These are phyloP conservation scores for Itoplectis maculator DNA, from an alignment of 2,888 invertebrate species.

Conservation along the genomic window DNA sequence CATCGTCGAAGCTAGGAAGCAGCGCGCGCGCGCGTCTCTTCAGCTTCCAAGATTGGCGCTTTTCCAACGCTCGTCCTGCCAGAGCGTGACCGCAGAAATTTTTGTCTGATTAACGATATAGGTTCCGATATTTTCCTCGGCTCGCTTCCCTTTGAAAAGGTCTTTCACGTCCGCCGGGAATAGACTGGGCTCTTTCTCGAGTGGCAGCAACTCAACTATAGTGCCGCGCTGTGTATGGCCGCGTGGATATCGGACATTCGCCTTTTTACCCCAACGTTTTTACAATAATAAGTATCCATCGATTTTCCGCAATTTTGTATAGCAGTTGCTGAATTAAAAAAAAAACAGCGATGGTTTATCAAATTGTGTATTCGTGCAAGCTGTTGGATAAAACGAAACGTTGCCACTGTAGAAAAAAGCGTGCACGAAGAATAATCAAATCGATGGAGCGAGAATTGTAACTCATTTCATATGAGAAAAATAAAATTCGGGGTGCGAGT, in stretches of 20 bases:
- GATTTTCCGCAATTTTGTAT: slow-evolving; percentile 3
- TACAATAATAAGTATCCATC: slow-evolving; percentile 17
- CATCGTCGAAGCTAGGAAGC: slow-evolving; percentile 44
- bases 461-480: no score
- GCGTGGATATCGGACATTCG: slow-evolving; percentile 26
- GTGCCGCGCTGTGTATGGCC: background rate
- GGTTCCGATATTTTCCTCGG: slow-evolving; percentile 77
- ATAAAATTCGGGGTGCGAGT: no score
- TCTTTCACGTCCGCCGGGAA: slow-evolving; percentile 50
- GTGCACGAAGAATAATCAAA: background rate
- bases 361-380: background rate
- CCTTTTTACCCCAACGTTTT: slow-evolving; percentile 26
- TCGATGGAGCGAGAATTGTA: no score
- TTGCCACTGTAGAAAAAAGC: background rate
- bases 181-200: slow-evolving; percentile 46
- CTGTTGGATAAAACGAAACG: background rate
- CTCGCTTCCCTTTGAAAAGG: slow-evolving; percentile 56
- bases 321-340: slow-evolving; percentile 11
- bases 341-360: background rate
- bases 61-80: slow-evolving; percentile 79
- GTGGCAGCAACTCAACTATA: slow-evolving; percentile 23
- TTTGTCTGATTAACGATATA: slow-evolving; percentile 81
- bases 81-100: slow-evolving; percentile 79
- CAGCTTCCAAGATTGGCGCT: slow-evolving; percentile 77
- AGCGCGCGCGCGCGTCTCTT: slow-evolving; percentile 40